Base-by-base conservation (phyloP, 2,888 invertebrate species). In the Microctonus hyperodae region DNA sequence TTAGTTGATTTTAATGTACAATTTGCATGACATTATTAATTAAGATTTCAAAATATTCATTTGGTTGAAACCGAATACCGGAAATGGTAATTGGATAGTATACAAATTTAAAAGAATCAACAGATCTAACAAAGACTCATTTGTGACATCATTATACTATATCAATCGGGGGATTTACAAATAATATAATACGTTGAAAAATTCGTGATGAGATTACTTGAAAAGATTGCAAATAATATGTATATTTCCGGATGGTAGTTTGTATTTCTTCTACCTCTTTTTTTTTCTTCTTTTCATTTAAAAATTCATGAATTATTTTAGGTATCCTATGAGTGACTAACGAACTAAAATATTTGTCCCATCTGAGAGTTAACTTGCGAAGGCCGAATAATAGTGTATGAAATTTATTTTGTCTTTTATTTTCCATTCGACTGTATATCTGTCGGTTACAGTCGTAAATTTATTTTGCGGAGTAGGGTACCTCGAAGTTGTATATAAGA, bases 391-490 rank as follows among this genome's bases (percentile, higher is more conserved):
- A 44, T 44, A 44, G 44, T 44, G n/a, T 55, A 16, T 25, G 55
- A 31, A 31, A 16, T 33, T 55, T 11, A 55, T 31, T 11, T 31
- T 11, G 11, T 23, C 25, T 13, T 25, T 51, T 51, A 13, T 22
- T n/a, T 25, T n/a, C 23, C 23, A 25, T 51, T 51, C 51, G 25
- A 9, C 51, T 51, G n/a, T n/a, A n/a, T n/a, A 44, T 44, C 44
- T n/a, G 28, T 16, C 20, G 55, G 16, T 25, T n/a, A 28, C 33
- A 13, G n/a, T 33, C 53, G 55, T 55, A 28, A 33, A 55, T 55
- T n/a, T 55, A 28, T 55, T 31, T 33, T n/a, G 55, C 28, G 55
- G 55, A 53, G 55, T 31, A 55, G 55, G 55, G 55, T n/a, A 55
- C 31, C 16, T 16, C 55, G 31, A 55, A 55, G 7, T 33, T 16